A percentile compares a stretch with the other conserved stretches of the same genome.
Evolutionary conservation across 2,888 invertebrate genomes (phyloP).

Genomic region (Noctua pronuba): DNA sequence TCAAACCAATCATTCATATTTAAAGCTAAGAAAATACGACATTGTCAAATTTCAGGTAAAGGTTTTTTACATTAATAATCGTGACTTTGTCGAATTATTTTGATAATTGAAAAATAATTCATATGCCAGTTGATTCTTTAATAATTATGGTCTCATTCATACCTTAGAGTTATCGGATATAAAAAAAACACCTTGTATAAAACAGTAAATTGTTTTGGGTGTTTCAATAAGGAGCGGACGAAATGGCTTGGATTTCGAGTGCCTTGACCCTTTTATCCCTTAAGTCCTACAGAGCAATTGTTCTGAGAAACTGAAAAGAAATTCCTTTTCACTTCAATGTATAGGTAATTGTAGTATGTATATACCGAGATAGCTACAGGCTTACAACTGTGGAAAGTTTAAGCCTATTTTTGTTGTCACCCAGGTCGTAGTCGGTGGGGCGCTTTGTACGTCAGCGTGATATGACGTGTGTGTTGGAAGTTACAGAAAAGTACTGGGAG

Average conservation of each 20-base stretch:
- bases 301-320: constrained; percentile 51
- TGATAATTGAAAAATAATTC: too few species aligned
- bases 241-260: constrained; percentile 59
- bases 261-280: constrained; percentile 66
- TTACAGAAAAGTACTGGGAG: neutral
- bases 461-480: neutral
- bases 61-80: too few species aligned
- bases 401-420: neutral
- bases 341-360: neutral
- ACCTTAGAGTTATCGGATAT: too few species aligned
- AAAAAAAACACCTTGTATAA: neutral
- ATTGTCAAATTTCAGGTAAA: too few species aligned
- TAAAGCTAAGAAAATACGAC: too few species aligned
- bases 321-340: constrained; percentile 38
- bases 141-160: too few species aligned
- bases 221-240: constrained; percentile 48
- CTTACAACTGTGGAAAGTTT: constrained; percentile 10
- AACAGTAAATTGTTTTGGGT: constrained; percentile 1
- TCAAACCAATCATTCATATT: too few species aligned
- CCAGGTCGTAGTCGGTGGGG: neutral
- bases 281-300: constrained; percentile 57
- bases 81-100: too few species aligned
- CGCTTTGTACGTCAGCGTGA: constrained; percentile 7
- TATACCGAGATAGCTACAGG: neutral
- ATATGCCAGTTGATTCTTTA: too few species aligned